Percentiles rank a stretch among this genome's conserved stretches.
Conservation (phyloP, 2,888 invertebrate genomes). For the Drosophila anceps region DNA sequence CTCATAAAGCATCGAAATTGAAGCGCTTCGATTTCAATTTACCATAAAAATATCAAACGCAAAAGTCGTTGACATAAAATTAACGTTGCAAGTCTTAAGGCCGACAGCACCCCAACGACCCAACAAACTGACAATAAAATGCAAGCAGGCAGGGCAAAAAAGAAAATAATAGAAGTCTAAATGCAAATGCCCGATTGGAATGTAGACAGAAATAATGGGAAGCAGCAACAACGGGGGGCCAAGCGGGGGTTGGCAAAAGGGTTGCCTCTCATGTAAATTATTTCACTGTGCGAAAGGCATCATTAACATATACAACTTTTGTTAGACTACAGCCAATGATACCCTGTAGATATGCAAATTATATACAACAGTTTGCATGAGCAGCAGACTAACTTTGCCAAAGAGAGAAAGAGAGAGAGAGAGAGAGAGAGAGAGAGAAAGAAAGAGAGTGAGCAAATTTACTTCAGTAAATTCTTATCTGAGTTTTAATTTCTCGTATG, state of each 20-base stretch:
- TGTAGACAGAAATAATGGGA: conserved; percentile 38
- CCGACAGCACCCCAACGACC: conserved; percentile 8
- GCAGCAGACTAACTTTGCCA: not conserved
- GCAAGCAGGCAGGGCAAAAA: conserved; percentile 42
- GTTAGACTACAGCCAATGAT: conserved; percentile 31
- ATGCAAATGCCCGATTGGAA: conserved; percentile 38
- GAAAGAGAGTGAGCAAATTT: no score
- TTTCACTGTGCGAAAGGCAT: conserved; percentile 65
- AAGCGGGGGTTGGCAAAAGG: not conserved
- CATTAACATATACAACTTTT: conserved; percentile 54
- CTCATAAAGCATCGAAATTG: conserved; percentile 81
- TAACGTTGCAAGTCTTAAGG: conserved; percentile 60
- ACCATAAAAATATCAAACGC: conserved; percentile 71
- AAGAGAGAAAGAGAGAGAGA: no score
- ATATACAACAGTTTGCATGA: not conserved
- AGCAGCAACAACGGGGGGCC: not conserved
- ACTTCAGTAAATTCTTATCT: no score
- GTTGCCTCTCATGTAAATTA: conserved; percentile 62
- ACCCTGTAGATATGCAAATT: conserved; percentile 24
- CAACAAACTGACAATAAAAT: conserved; percentile 69
- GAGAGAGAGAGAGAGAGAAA: no score
- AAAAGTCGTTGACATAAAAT: conserved; percentile 81
- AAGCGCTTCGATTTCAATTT: conserved; percentile 79
- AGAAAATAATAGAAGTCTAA: conserved; percentile 5
- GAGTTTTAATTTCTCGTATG: no score